Evolutionary conservation across 2,888 invertebrate genomes (phyloP).

Genomic region (Dascillus cervinus): DNA sequence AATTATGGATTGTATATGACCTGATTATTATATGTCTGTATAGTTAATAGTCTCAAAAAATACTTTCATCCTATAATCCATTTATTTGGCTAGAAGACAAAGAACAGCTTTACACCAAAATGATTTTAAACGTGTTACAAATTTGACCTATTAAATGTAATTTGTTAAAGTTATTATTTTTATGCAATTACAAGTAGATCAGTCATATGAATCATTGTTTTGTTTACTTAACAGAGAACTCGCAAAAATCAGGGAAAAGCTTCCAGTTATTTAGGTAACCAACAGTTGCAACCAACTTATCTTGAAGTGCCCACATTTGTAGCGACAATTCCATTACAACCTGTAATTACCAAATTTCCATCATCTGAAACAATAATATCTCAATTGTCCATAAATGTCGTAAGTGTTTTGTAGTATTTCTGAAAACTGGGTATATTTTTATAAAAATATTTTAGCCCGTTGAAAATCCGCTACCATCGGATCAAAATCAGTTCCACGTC

Average conservation of each 20-base stretch:
- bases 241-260: conserved; percentile 26
- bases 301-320: conserved; percentile 48
- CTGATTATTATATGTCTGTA: too few species aligned
- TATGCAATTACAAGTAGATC: too few species aligned
- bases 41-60: too few species aligned
- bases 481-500: conserved; percentile 57
- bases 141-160: too few species aligned
- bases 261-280: conserved; percentile 13
- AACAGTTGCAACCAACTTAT: conserved; percentile 29
- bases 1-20: too few species aligned
- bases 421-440: conserved; percentile 21
- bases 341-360: conserved; percentile 46
- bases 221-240: too few species aligned
- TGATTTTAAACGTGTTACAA: too few species aligned
- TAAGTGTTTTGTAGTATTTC: conserved; percentile 30
- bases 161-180: too few species aligned
- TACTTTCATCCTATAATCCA: too few species aligned
- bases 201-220: conserved; percentile 7
- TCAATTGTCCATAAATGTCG: conserved; percentile 35
- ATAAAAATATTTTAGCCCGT: conserved; percentile 23
- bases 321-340: conserved; percentile 52
- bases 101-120: too few species aligned
- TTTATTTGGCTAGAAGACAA: too few species aligned
- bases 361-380: conserved; percentile 40
- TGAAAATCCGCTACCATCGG: conserved; percentile 47